Conservation (phyloP, 1,140 invertebrate genomes). For the Zaprionus ornatus region DNA sequence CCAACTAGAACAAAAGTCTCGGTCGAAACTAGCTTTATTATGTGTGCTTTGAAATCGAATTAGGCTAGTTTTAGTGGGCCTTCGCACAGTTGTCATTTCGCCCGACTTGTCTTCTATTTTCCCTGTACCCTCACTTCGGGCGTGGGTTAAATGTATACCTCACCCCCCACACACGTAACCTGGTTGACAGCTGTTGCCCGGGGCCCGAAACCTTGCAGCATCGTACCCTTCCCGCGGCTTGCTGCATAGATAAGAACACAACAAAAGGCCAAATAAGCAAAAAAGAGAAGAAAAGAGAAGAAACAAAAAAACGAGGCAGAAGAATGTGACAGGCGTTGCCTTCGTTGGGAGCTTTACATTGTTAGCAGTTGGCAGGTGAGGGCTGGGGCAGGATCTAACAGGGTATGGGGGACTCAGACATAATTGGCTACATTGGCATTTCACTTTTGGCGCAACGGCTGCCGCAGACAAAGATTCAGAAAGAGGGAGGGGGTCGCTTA, state of each 20-base stretch:
- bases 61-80: slow-evolving; percentile 44
- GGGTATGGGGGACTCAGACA: slow-evolving; percentile 35
- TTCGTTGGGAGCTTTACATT: slow-evolving; percentile 66
- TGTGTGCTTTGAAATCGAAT: slow-evolving; percentile 77
- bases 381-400: not conserved
- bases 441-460: slow-evolving; percentile 69
- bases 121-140: slow-evolving; percentile 17
- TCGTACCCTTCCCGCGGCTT: slow-evolving; percentile 16
- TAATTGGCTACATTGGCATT: slow-evolving; percentile 80
- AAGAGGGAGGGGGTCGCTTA: slow-evolving; percentile 42
- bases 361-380: slow-evolving; percentile 70
- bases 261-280: slow-evolving; percentile 67
- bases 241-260: slow-evolving; percentile 64
- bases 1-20: slow-evolving; percentile 57
- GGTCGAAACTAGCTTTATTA: slow-evolving; percentile 58
- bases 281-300: slow-evolving; percentile 42
- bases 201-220: slow-evolving; percentile 29
- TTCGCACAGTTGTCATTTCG: slow-evolving; percentile 48
- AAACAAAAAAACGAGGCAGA: slow-evolving; percentile 12
- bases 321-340: slow-evolving; percentile 49
- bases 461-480: slow-evolving; percentile 40
- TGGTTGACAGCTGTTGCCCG: slow-evolving; percentile 75
- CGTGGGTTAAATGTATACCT: slow-evolving; percentile 58
- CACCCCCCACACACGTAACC: slow-evolving; percentile 64
- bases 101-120: slow-evolving; percentile 29